Evolutionary conservation across 2,113 vertebrate genomes (phyloP).

Genomic region (Apeltes quadracus): DNA sequence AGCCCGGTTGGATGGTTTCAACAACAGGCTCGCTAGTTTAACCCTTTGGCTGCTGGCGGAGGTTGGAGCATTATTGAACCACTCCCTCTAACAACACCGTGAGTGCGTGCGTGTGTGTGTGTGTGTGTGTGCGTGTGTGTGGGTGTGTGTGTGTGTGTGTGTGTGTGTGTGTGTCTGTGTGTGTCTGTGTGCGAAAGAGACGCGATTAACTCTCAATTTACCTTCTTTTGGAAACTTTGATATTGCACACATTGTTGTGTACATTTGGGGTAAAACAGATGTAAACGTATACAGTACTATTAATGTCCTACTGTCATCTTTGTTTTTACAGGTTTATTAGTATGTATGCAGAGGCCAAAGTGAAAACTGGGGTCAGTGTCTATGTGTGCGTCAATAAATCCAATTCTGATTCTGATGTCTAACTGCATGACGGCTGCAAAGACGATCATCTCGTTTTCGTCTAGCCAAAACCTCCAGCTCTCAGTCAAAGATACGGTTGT

Average conservation of each 20-base stretch:
- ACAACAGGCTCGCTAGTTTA: constrained; percentile 68
- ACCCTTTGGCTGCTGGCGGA: constrained; percentile 67
- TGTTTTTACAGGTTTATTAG: too few species aligned
- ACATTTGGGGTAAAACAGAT: too few species aligned
- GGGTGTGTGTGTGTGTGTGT: not conserved
- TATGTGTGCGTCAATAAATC: too few species aligned
- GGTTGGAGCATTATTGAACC: constrained; percentile 42
- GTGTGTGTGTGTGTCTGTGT: not conserved
- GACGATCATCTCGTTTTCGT: not conserved
- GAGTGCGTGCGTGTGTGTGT: constrained; percentile 8
- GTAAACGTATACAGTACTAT: too few species aligned
- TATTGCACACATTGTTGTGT: not conserved
- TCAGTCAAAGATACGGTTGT: not conserved
- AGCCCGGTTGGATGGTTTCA: constrained; percentile 61
- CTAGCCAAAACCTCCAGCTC: not conserved
- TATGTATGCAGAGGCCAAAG: too few species aligned
- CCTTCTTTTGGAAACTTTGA: not conserved
- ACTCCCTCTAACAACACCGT: constrained; percentile 56
- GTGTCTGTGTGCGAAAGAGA: not conserved
- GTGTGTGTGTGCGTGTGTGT: constrained; percentile 10
- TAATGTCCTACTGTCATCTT: too few species aligned
- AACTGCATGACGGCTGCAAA: not conserved
- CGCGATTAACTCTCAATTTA: constrained; percentile 3
- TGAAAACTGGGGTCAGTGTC: too few species aligned
- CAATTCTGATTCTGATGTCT: not conserved